These are phyloP conservation scores for Hirudinaria manillensis DNA, from an alignment of 2,888 invertebrate species.

Conservation along the genomic window DNA sequence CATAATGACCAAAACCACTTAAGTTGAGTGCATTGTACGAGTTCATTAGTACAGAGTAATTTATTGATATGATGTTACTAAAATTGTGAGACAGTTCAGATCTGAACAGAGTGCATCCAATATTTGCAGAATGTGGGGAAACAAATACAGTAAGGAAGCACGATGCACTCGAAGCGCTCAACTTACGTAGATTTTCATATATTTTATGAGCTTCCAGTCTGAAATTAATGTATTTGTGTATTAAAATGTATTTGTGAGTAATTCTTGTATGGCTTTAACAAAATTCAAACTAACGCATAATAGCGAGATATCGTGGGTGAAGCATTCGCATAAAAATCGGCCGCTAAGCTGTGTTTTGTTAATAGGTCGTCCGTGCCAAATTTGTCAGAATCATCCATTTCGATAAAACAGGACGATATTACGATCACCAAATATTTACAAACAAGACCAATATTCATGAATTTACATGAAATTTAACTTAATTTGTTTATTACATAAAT, in stretches of 20 bases:
- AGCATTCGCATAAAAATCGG: slow-evolving; percentile 16
- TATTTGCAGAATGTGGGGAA: no score
- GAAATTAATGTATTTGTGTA: background rate
- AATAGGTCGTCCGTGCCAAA: slow-evolving; percentile 8
- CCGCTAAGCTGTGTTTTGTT: slow-evolving; percentile 10
- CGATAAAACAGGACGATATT: background rate
- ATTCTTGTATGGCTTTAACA: background rate
- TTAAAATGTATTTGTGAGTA: background rate
- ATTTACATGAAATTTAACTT: no score
- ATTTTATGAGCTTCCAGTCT: slow-evolving; percentile 12
- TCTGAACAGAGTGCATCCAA: no score
- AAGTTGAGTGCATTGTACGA: no score
- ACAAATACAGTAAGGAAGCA: no score
- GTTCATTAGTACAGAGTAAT: no score
- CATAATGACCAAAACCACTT: no score
- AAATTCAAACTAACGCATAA: slow-evolving; percentile 16
- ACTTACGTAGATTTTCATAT: background rate
- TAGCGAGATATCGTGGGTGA: slow-evolving; percentile 16
- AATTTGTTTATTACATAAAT: no score
- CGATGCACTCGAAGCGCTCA: background rate
- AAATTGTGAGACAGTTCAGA: no score
- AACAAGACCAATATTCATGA: no score
- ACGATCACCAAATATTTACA: no score
- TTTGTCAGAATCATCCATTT: slow-evolving; percentile 6
- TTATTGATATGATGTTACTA: no score